Conservation (phyloP, 2,888 invertebrate species). For the Drosophila tanythrix region DNA sequence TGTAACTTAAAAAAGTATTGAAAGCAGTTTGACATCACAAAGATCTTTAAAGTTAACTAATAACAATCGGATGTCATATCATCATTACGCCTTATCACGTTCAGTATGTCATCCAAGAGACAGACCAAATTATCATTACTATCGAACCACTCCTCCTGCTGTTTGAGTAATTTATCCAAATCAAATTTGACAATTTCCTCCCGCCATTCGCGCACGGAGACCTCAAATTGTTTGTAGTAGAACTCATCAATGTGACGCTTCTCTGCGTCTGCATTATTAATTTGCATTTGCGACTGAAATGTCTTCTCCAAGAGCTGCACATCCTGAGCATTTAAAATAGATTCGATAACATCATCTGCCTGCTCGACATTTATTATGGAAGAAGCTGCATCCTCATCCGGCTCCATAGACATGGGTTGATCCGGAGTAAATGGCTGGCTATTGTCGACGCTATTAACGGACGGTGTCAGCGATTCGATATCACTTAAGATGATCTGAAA, state of each 20-base stretch:
- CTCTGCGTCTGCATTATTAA: constrained; percentile 49
- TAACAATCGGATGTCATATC: constrained; percentile 81
- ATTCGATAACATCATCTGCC: constrained; percentile 76
- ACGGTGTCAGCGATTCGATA: constrained; percentile 43
- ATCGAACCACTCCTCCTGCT: constrained; percentile 88
- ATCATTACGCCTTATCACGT: constrained; percentile 70
- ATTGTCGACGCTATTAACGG: neutral
- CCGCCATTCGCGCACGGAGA: constrained; percentile 87
- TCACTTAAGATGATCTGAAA: constrained; percentile 81
- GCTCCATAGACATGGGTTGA: constrained; percentile 20
- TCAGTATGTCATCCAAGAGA: constrained; percentile 89
- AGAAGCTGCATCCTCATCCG: neutral
- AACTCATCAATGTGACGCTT: constrained; percentile 67
- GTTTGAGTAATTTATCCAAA: constrained; percentile 87
- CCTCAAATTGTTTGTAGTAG: constrained; percentile 82
- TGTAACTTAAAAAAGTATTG: constrained; percentile 8
- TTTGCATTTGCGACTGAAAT: constrained; percentile 86
- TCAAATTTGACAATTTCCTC: constrained; percentile 87
- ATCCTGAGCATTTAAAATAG: constrained; percentile 78
- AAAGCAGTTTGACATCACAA: constrained; percentile 5
- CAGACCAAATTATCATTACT: constrained; percentile 89
- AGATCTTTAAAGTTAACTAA: constrained; percentile 40
- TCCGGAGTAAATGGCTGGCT: constrained; percentile 18
- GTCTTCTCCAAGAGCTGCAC: constrained; percentile 84
- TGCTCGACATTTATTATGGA: constrained; percentile 32